Base-by-base conservation (phyloP, 1,140 invertebrate species). In the Penaeus vannamei region DNA sequence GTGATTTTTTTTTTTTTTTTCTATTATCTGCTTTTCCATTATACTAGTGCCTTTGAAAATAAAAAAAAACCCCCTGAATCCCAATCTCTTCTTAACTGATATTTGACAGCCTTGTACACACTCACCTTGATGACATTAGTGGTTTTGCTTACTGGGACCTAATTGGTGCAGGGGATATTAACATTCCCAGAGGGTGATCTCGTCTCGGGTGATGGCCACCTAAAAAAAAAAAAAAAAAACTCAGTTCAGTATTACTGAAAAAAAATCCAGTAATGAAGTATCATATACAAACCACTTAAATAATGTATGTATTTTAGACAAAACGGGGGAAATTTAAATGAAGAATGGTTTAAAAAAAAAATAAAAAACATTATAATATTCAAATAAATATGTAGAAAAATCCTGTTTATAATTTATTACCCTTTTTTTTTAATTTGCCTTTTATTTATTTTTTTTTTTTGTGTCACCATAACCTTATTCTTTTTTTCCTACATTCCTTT, bases 141-240 rank as follows among this genome's bases (percentile, higher is more conserved):
- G 5, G 23, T 32, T 26, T 84, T 77, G 0, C 10, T 42, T 3
- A 91, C 20, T 32, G 79, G 62, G 5, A 90, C 64, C 14, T 90
- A 84, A 88, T 89, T 10, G 90, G 91, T 23, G 80, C 90, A 42
- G 91, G 91, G 36, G 82, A 84, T 36, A 91, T 90, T 10, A 99
- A 92, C 69, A 97, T 93, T 92, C 96, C 96, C 62, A 97, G 92
- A 7, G 96, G 95, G 91, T 95, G 94, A 22, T 95, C 95, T 92
- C 93, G 94, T 91, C 94, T 89, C 29, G 46, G 61, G n/a, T 66
- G 22, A 60, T 90, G 90, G 46, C 22, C 32, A 23, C 90, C 90
- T 90, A 82, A 69, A 22, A n/a, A n/a, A n/a, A n/a, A 20, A 46
- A 29, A 26, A 29, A 8, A 36, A 29, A 77, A 20, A 12, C n/a